phyloP scores from a whole-genome alignment of 92 coral and sea anemone genomes.

The Epizoanthus ramosus region DNA sequence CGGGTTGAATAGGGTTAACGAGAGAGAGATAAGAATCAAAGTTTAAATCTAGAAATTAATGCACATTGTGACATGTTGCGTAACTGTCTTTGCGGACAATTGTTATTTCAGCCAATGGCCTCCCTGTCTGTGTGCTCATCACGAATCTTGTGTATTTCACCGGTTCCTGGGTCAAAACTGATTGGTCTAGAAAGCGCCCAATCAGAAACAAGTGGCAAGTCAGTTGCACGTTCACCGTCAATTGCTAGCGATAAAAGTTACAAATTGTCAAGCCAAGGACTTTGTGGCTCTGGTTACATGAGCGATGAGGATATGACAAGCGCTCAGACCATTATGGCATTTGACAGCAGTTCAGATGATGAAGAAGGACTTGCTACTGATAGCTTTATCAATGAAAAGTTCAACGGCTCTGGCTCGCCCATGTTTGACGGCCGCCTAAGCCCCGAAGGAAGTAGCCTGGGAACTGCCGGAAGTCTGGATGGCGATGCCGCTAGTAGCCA shows the following conservation, averaged over 20 bases:
- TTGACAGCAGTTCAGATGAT: constrained; percentile 97
- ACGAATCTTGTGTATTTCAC: constrained; percentile 91
- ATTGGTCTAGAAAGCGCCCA: constrained; percentile 78
- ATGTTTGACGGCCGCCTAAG: constrained; percentile 92
- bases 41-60: not conserved
- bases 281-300: constrained; percentile 72
- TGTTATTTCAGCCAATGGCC: constrained; percentile 74
- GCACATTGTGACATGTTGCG: not conserved
- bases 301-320: constrained; percentile 86
- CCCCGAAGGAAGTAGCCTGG: constrained; percentile 98
- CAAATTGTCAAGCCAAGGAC: constrained; percentile 54
- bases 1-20: not conserved
- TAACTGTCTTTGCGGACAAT: not conserved
- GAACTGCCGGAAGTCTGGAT: constrained; percentile 87
- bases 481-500: constrained; percentile 84
- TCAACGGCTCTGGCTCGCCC: constrained; percentile 79
- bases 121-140: constrained; percentile 86
- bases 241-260: constrained; percentile 65
- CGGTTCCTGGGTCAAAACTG: constrained; percentile 92
- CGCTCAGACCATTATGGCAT: constrained; percentile 92
- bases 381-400: constrained; percentile 71
- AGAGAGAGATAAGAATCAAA: not conserved
- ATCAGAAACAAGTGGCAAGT: constrained; percentile 75
- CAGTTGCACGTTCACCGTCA: constrained; percentile 69
- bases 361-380: constrained; percentile 91